These are phyloP conservation scores for Listrodromus nycthemerus DNA, from an alignment of 2,888 invertebrate genomes.

Conservation along the genomic window DNA sequence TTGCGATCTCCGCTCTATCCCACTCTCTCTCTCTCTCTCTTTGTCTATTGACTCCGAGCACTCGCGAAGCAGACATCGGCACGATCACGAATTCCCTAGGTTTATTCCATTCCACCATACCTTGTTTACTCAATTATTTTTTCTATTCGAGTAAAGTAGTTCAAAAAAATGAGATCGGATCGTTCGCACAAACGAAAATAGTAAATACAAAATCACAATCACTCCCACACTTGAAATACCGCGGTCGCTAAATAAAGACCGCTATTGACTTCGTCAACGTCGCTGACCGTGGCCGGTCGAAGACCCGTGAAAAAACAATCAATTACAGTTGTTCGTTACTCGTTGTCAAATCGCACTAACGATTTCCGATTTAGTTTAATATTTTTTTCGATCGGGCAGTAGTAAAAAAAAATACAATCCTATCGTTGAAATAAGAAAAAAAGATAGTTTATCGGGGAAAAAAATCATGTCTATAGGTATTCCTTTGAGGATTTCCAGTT, in stretches of 20 bases:
- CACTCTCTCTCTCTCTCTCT: conserved; percentile 33
- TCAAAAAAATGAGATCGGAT: no score
- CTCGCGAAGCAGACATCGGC: conserved; percentile 76
- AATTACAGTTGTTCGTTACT: no score
- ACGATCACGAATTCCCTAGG: conserved; percentile 76
- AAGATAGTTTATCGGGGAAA: neutral
- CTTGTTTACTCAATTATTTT: conserved; percentile 13
- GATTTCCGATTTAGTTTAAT: neutral
- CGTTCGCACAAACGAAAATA: no score
- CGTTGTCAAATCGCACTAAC: no score
- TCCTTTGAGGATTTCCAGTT: neutral
- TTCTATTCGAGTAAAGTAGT: neutral
- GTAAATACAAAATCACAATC: no score
- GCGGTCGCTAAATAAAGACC: no score
- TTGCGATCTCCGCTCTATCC: conserved; percentile 41
- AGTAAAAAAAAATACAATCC: neutral
- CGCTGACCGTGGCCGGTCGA: no score
- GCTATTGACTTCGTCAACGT: no score
- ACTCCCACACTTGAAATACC: no score
- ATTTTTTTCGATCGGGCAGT: neutral
- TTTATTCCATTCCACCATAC: conserved; percentile 29
- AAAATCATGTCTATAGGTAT: neutral
- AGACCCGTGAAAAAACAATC: no score
- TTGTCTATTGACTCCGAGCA: conserved; percentile 30
- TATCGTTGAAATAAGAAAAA: neutral